Conservation (phyloP, 2,113 vertebrate genomes). For the Microtus pennsylvanicus region DNA sequence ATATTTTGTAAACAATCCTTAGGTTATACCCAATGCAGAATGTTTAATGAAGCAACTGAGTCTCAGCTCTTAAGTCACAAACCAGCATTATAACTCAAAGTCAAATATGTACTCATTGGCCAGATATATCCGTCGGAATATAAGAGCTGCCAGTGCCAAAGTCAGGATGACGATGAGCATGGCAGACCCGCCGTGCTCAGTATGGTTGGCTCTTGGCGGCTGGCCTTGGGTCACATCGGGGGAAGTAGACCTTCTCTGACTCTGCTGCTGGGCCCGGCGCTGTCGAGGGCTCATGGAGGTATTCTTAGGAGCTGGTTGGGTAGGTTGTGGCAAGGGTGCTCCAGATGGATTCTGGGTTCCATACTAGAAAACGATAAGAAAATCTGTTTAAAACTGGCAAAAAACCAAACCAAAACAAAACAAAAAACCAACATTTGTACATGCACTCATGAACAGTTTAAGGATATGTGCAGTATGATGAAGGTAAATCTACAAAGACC, state of each 20-base stretch:
- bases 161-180: slow-evolving; percentile 95
- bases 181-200: slow-evolving; percentile 89
- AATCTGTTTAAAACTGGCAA: slow-evolving; percentile 54
- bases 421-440: neutral
- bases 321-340: slow-evolving; percentile 72
- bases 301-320: slow-evolving; percentile 72
- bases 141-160: slow-evolving; percentile 94
- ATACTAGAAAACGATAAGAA: slow-evolving; percentile 81
- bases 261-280: slow-evolving; percentile 92
- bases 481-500: neutral
- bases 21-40: slow-evolving; percentile 85
- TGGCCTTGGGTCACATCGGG: slow-evolving; percentile 85
- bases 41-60: slow-evolving; percentile 80
- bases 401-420: neutral
- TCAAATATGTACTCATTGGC: slow-evolving; percentile 96
- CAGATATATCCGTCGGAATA: slow-evolving; percentile 96
- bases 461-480: neutral
- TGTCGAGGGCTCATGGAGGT: slow-evolving; percentile 93
- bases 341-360: slow-evolving; percentile 74
- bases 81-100: slow-evolving; percentile 92
- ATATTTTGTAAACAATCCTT: slow-evolving; percentile 88
- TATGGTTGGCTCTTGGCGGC: slow-evolving; percentile 87
- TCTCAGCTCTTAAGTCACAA: slow-evolving; percentile 72
- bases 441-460: neutral
- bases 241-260: slow-evolving; percentile 86